Base-by-base conservation (phyloP, 2,113 vertebrate genomes). In the Rhinoderma darwinii region DNA sequence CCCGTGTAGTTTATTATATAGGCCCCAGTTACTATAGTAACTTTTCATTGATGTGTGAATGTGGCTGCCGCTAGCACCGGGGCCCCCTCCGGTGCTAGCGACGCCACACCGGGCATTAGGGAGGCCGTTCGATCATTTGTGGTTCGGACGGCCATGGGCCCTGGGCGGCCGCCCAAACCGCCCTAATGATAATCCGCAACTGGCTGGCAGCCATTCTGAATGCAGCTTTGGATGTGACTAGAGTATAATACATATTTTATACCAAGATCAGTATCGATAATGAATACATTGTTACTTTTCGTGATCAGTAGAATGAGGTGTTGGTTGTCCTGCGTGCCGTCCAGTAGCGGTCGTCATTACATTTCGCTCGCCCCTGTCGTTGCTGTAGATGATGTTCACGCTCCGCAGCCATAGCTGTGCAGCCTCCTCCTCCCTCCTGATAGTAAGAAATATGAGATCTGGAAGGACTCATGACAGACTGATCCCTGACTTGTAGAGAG, bases 401-500 rank as follows among this genome's bases (percentile, higher is more conserved):
- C 39, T 10, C 6, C 68, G 3, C 32, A 25, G 68, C 30, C 63
- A 15, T 61, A 3, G 2, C 15, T 9, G 8, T 18, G 30, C 30
- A 0, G 15, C 70, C 32, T 7, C 35, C 72, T 43, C 70, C 37
- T 43, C 39, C 18, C 51, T 25, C 10, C 51, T 25, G 50, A 79
- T 56, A 78, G 35, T 54, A 78, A 54, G 50, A 78, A 78, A 79
- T 79, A 39, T 25, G 32, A 80, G 32, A 80, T 59, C 17, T 10
- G 20, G 35, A 59, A 56, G 50, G 20, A 32, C 30, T 78, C 74
- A 39, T 77, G 74, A 51, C 74, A 51, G 75, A 51, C 47, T 78
- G 75, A 78, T 78, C 75, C 47, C 75, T 54, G 75, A 54, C 75
- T 78, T 59, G 20, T 59, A 56, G 47, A 56, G 20, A 37, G 76